Evolutionary conservation across 2,797 vertebrate species (phyloP).

Genomic region (Scolopax bukidnonensis): DNA sequence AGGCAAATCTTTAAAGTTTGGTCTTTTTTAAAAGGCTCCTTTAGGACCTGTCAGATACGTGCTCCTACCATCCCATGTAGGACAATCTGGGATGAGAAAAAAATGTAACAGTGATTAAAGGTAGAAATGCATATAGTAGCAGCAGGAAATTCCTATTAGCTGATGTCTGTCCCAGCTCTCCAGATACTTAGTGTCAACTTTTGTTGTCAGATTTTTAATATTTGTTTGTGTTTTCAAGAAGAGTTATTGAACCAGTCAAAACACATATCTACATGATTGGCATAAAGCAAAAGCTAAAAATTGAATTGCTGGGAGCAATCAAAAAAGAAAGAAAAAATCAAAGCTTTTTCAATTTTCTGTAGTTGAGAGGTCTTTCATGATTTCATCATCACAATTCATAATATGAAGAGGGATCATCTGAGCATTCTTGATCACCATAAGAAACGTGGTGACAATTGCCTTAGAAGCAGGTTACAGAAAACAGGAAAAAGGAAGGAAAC

Average conservation of each 20-base stretch:
- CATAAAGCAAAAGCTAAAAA: background rate
- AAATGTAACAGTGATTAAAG: background rate
- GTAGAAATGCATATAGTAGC: background rate
- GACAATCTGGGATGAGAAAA: background rate
- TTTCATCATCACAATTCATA: background rate
- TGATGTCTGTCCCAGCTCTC: background rate
- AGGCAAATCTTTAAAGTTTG: background rate
- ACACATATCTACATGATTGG: background rate
- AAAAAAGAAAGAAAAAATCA: background rate
- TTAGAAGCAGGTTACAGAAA: background rate
- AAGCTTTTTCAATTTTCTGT: background rate
- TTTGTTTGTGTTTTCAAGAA: background rate
- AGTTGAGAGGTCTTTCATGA: background rate
- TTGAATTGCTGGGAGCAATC: background rate
- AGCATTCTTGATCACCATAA: background rate
- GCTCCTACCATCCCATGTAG: background rate
- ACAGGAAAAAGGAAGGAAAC: background rate
- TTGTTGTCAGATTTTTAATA: background rate
- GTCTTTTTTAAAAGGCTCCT: background rate
- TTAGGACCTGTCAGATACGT: background rate
- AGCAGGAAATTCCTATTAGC: conserved; percentile 4
- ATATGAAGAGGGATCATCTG: background rate
- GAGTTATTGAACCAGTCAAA: background rate
- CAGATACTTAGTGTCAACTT: conserved; percentile 4
- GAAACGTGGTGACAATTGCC: background rate